Percentiles rank a stretch among this genome's conserved stretches.
phyloP scores from a whole-genome alignment of 2,888 invertebrate species.

The Ophraella communa region DNA sequence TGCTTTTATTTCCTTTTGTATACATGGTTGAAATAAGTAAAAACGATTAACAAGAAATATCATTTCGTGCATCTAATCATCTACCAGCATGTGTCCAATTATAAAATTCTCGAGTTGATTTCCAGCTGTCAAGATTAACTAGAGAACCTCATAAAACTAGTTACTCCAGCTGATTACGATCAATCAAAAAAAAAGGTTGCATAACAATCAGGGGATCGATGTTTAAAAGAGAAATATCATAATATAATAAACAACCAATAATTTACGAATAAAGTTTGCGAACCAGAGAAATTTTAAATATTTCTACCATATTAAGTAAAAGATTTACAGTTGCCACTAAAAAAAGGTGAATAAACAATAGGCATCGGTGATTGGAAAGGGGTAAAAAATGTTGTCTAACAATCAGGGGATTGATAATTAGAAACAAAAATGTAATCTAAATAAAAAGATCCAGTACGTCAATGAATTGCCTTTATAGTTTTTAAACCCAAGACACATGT shows the following conservation, averaged over 20 bases:
- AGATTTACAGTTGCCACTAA: no score
- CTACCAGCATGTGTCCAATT: conserved; percentile 25
- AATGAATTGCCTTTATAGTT: not conserved
- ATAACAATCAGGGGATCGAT: not conserved
- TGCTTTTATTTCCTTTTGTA: no score
- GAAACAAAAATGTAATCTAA: no score
- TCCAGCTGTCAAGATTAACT: conserved; percentile 6
- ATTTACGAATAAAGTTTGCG: no score
- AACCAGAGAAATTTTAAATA: not conserved
- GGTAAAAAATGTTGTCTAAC: no score
- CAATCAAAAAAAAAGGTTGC: not conserved
- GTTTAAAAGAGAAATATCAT: no score
- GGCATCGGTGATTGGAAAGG: no score
- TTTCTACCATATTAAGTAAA: no score
- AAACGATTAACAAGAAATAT: conserved; percentile 6
- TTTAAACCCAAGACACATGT: not conserved
- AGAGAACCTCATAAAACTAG: not conserved
- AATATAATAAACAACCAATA: no score
- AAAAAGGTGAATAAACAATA: no score
- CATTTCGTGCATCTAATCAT: conserved; percentile 2
- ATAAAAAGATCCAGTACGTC: no score
- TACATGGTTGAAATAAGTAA: not conserved
- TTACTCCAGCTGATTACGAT: not conserved
- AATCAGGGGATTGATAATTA: no score
- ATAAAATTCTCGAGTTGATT: conserved; percentile 22